Percentiles rank a stretch among this genome's conserved stretches.
Evolutionary conservation across 2,888 invertebrate genomes (phyloP).

Genomic region (Dryocosmus kuriphilus): DNA sequence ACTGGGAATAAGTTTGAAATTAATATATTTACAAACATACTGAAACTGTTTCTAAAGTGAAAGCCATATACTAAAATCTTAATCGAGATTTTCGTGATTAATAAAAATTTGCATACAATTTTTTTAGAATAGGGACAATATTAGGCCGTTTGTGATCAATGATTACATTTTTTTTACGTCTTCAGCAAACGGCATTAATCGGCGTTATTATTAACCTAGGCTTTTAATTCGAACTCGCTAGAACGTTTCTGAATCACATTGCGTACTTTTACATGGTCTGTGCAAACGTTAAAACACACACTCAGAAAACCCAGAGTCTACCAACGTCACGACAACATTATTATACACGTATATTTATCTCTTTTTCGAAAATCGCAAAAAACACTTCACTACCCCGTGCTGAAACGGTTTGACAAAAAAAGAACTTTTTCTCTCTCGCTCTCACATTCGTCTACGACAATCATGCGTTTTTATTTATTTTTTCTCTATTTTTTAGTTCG

Average conservation of each 20-base stretch:
- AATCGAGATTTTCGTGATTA: not conserved
- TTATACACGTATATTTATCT: constrained; percentile 45
- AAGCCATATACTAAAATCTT: not conserved
- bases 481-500: constrained; percentile 16
- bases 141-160: constrained; percentile 17
- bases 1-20: not conserved
- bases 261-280: constrained; percentile 55
- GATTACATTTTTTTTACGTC: not conserved
- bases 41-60: not conserved
- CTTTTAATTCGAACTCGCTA: constrained; percentile 44
- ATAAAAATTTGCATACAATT: constrained; percentile 13
- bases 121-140: constrained; percentile 9
- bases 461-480: constrained; percentile 30
- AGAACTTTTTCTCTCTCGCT: constrained; percentile 43
- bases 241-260: constrained; percentile 56
- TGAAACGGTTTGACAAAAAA: constrained; percentile 54
- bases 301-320: constrained; percentile 61
- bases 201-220: constrained; percentile 46
- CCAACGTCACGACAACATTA: constrained; percentile 62
- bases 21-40: not conserved
- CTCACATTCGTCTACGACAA: constrained; percentile 49
- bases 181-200: constrained; percentile 30
- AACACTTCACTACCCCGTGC: constrained; percentile 56
- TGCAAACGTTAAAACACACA: constrained; percentile 54
- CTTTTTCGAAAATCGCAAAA: constrained; percentile 50